Conservation (phyloP, 2,888 invertebrate species). For the Leptopilina drosophilae region DNA sequence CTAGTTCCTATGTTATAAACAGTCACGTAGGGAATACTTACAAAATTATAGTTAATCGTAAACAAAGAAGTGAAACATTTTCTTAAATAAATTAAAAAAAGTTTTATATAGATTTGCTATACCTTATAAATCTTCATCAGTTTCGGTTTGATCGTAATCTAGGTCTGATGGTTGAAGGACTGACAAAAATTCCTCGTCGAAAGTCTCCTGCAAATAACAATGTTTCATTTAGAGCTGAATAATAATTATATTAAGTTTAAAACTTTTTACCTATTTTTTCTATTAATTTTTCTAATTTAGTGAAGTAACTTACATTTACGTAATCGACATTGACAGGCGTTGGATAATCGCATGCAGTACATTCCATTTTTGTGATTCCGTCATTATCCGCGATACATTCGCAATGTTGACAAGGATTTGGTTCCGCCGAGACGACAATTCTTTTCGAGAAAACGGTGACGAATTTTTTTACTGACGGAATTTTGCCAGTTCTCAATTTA, state of each 20-base stretch:
- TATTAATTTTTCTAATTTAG: too few relatives aligned
- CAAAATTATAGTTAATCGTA: background rate
- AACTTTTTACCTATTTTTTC: slow-evolving; percentile 17
- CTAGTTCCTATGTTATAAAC: background rate
- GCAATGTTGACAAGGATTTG: slow-evolving; percentile 82
- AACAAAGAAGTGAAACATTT: background rate
- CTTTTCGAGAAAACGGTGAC: slow-evolving; percentile 83
- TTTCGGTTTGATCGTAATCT: slow-evolving; percentile 66
- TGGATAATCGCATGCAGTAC: slow-evolving; percentile 81
- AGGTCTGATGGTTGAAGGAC: slow-evolving; percentile 64
- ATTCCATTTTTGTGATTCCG: slow-evolving; percentile 83
- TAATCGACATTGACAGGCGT: slow-evolving; percentile 77
- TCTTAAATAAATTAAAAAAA: slow-evolving; percentile 21
- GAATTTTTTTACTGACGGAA: slow-evolving; percentile 81
- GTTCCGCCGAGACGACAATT: slow-evolving; percentile 81
- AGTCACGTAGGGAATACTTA: slow-evolving; percentile 5
- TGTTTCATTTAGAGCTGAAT: slow-evolving; percentile 31
- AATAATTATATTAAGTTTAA: slow-evolving; percentile 1
- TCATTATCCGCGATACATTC: slow-evolving; percentile 84
- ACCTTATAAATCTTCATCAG: slow-evolving; percentile 50
- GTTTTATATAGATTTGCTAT: background rate
- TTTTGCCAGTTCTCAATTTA: slow-evolving; percentile 80
- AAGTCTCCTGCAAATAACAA: slow-evolving; percentile 67
- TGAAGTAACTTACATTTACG: slow-evolving; percentile 73
- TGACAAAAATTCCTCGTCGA: slow-evolving; percentile 67